These are phyloP conservation scores for Taenaris catops DNA, from an alignment of 2,888 invertebrate genomes.

Conservation along the genomic window DNA sequence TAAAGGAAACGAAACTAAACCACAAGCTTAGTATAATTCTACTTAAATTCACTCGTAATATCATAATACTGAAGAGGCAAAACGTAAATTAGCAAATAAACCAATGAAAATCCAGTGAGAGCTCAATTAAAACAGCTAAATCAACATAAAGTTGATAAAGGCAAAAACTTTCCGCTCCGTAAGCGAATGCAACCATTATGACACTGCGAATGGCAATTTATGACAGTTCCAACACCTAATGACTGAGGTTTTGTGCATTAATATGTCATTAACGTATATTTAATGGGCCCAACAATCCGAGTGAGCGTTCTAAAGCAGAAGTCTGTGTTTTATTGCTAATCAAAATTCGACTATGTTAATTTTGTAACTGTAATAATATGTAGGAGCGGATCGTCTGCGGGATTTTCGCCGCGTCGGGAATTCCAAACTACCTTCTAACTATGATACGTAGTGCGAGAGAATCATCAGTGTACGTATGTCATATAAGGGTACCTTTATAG, in stretches of 20 bases:
- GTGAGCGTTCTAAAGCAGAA: conserved; percentile 1
- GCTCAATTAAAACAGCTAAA: not conserved
- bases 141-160: conserved; percentile 9
- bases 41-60: too few relatives aligned
- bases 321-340: conserved; percentile 53
- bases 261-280: conserved; percentile 49
- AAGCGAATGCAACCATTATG: conserved; percentile 9
- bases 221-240: conserved; percentile 9
- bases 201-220: conserved; percentile 5
- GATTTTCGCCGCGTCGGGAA: too few relatives aligned
- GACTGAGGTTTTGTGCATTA: conserved; percentile 44
- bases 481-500: too few relatives aligned
- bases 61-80: too few relatives aligned
- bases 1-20: too few relatives aligned
- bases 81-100: too few relatives aligned
- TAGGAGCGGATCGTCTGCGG: too few relatives aligned
- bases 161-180: conserved; percentile 1
- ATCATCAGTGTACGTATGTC: too few relatives aligned
- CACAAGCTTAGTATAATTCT: too few relatives aligned
- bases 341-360: conserved; percentile 74
- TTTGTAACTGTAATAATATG: conserved; percentile 32
- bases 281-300: conserved; percentile 44
- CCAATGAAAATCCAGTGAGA: too few relatives aligned
- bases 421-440: too few relatives aligned
- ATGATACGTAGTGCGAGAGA: too few relatives aligned